Evolutionary conservation across 2,113 vertebrate genomes (phyloP).

Genomic region (Chloroceryle aenea): DNA sequence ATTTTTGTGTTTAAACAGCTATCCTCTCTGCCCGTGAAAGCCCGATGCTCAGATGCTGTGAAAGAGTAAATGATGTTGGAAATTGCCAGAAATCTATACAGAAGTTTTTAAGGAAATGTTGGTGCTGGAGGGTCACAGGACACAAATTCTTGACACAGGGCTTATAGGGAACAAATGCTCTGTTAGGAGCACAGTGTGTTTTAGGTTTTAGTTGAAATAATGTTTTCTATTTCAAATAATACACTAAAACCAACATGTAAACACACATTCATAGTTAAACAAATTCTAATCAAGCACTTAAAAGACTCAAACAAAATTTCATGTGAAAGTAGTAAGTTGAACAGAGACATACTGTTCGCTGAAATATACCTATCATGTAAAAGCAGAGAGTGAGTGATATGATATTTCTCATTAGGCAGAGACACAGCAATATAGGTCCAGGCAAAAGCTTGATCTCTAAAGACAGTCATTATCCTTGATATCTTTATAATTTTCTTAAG

Average conservation of each 20-base stretch:
- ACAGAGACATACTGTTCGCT: background rate
- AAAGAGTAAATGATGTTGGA: background rate
- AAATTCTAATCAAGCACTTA: background rate
- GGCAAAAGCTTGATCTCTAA: background rate
- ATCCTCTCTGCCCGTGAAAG: background rate
- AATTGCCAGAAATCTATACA: background rate
- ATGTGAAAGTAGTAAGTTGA: background rate
- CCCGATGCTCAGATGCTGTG: background rate
- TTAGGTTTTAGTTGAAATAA: background rate
- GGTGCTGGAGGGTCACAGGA: background rate
- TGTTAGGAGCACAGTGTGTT: background rate
- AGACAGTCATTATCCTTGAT: background rate
- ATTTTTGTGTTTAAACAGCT: background rate
- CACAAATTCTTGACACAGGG: rapidly evolving
- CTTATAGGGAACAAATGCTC: background rate
- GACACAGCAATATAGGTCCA: background rate
- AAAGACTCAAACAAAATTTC: background rate
- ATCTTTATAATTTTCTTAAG: background rate
- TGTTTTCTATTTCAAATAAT: background rate
- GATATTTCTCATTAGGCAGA: background rate
- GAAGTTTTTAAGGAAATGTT: background rate
- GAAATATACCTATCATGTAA: background rate
- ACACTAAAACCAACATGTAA: background rate
- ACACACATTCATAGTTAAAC: background rate
- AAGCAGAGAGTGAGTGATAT: background rate